A percentile compares a stretch with the other conserved stretches of the same genome.
Conservation (phyloP, 2,797 vertebrate genomes). For the Alexandromys oeconomus region DNA sequence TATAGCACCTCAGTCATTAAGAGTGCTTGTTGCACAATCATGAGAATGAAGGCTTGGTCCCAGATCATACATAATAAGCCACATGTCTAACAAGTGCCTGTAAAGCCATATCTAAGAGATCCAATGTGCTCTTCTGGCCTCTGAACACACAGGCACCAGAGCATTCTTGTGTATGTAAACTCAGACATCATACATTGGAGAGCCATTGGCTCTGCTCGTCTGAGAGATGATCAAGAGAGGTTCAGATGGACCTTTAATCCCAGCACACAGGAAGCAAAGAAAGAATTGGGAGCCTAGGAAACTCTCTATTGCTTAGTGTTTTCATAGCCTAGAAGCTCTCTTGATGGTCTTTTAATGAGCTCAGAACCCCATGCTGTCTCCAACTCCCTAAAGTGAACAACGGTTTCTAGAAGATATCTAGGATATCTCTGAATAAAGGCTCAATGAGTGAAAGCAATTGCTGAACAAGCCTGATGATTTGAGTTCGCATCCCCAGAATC, state of each 20-base stretch:
- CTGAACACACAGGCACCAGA: background rate
- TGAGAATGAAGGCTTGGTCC: background rate
- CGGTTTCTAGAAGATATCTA: background rate
- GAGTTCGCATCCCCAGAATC: background rate
- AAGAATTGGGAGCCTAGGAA: background rate
- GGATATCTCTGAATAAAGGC: too few species aligned
- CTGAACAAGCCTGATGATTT: background rate
- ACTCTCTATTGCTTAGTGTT: background rate
- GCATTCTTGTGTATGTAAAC: background rate
- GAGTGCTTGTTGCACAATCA: background rate
- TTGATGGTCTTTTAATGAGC: background rate
- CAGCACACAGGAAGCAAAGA: background rate
- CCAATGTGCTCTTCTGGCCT: background rate
- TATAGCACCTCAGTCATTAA: too few species aligned
- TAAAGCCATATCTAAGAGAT: background rate
- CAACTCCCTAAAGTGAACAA: background rate
- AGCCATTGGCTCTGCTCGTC: background rate
- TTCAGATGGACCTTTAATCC: background rate
- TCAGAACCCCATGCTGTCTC: background rate
- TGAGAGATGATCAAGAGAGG: background rate
- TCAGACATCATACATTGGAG: background rate
- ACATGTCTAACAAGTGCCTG: too few species aligned
- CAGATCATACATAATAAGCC: background rate
- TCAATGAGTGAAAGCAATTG: background rate
- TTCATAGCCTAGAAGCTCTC: background rate